Conservation (phyloP, 1,140 invertebrate species). For the Drosophila sp. region DNA sequence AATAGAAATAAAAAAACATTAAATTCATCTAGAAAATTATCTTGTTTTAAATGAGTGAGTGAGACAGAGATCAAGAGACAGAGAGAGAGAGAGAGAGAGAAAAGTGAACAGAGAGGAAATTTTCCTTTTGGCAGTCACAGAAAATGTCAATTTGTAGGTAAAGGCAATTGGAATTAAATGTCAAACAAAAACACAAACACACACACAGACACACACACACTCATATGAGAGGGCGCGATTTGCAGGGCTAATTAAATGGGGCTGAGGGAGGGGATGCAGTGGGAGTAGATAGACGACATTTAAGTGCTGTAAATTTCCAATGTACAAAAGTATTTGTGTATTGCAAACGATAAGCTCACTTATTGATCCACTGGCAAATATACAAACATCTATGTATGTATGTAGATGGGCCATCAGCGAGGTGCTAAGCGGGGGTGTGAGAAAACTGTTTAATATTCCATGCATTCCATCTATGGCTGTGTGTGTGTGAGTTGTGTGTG, state of each 20-base stretch:
- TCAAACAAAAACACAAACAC: conserved; percentile 55
- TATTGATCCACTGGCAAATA: conserved; percentile 70
- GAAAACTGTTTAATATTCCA: conserved; percentile 26
- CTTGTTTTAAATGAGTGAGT: conserved; percentile 7
- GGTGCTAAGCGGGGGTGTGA: background rate
- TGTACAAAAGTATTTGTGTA: conserved; percentile 78
- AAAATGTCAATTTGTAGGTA: conserved; percentile 77
- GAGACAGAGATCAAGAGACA: background rate
- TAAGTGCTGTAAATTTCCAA: conserved; percentile 71
- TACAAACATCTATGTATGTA: conserved; percentile 2
- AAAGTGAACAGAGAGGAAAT: conserved; percentile 30
- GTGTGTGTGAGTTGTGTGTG: background rate
- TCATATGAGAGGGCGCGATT: conserved; percentile 7
- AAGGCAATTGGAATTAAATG: conserved; percentile 77
- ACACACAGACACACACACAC: background rate
- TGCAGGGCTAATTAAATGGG: conserved; percentile 7
- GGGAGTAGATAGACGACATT: conserved; percentile 42
- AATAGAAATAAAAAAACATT: conserved; percentile 7
- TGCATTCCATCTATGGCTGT: conserved; percentile 2
- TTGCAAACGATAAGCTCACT: conserved; percentile 74
- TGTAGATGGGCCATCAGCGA: no score
- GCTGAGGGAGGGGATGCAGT: background rate
- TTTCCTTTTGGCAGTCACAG: conserved; percentile 30
- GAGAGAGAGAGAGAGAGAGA: background rate
- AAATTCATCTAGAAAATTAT: conserved; percentile 6